Evolutionary conservation across 2,797 vertebrate species (phyloP).

Genomic region (Typhlichthys subterraneus): DNA sequence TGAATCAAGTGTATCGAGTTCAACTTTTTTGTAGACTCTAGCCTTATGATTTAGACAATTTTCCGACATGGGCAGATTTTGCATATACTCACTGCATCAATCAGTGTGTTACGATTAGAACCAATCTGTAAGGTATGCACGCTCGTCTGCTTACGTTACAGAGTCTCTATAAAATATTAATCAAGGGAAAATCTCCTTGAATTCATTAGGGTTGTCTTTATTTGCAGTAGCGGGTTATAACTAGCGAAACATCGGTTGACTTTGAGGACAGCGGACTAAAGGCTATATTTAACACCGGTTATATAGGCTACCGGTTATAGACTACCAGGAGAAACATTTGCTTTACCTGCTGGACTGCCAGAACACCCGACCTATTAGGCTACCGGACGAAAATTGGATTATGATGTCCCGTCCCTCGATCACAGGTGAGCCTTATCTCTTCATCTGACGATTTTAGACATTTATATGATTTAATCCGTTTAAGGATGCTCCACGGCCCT

Average conservation of each 20-base stretch:
- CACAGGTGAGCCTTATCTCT: constrained; percentile 64
- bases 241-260: constrained; percentile 22
- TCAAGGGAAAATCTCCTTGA: constrained; percentile 80
- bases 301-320: constrained; percentile 1
- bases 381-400: background rate
- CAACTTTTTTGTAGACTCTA: no score
- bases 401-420: constrained; percentile 63
- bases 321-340: constrained; percentile 2
- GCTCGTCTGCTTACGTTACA: constrained; percentile 77
- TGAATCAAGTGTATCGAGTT: no score
- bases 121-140: constrained; percentile 49
- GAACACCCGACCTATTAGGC: constrained; percentile 12
- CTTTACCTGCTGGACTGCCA: constrained; percentile 18
- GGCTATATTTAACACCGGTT: background rate
- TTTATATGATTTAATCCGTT: background rate
- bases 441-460: background rate
- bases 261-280: constrained; percentile 12
- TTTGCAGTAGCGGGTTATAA: constrained; percentile 32
- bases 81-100: constrained; percentile 21
- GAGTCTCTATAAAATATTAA: constrained; percentile 85
- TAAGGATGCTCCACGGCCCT: background rate
- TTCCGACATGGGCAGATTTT: constrained; percentile 27
- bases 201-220: constrained; percentile 56
- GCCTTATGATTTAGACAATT: background rate
- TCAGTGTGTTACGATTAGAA: constrained; percentile 41